Conservation (phyloP, 1,140 invertebrate genomes). For the roundworm (Caenorhabditis elegans) region WBcel235 BX284606.5:4330001-4330500, state of each 20-base stretch:
- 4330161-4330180: conserved; percentile 63
- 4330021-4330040: not conserved
- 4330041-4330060: not conserved
- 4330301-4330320: conserved; percentile 63
- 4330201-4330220: not conserved
- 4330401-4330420: not conserved
- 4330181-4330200: conserved; percentile 44
- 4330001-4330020: conserved; percentile 15
- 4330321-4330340: too few species aligned
- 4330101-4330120: conserved; percentile 43
- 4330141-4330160: conserved; percentile 64
- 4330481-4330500: conserved; percentile 17
- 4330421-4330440: not conserved
- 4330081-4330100: conserved; percentile 50
- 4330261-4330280: conserved; percentile 60
- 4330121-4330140: conserved; percentile 52
- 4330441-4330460: not conserved
- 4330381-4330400: too few species aligned
- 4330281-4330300: conserved; percentile 62
- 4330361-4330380: too few species aligned
- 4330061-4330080: conserved; percentile 19
- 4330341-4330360: too few species aligned
- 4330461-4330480: not conserved
- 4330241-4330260: conserved; percentile 51
- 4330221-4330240: conserved; percentile 8